Evolutionary conservation across 2,888 invertebrate genomes (phyloP).

Genomic region (Drosophila neutralis): DNA sequence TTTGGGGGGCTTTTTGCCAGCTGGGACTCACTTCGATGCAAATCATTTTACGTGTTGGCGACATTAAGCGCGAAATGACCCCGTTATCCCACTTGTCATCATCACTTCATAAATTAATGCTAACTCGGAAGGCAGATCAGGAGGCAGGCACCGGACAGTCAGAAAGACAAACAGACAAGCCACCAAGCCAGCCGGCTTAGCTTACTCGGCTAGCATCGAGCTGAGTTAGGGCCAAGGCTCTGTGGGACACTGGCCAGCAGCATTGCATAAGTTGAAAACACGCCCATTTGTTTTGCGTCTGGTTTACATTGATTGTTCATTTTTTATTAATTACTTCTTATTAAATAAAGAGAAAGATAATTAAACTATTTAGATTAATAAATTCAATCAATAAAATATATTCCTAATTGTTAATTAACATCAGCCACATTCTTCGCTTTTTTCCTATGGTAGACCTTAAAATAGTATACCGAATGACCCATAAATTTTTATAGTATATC

Average conservation of each 20-base stretch:
- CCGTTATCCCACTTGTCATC: conserved; percentile 83
- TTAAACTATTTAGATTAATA: background rate
- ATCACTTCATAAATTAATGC: conserved; percentile 82
- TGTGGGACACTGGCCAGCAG: conserved; percentile 15
- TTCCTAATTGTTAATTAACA: background rate
- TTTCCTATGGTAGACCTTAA: background rate
- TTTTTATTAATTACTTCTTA: background rate
- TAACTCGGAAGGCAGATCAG: conserved; percentile 57
- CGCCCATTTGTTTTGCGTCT: background rate
- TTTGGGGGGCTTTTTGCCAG: conserved; percentile 33
- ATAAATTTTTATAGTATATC: no score
- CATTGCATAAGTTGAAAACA: background rate
- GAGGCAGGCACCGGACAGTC: conserved; percentile 16
- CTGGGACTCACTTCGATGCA: conserved; percentile 64
- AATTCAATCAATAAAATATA: background rate
- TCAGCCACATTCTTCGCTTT: no score
- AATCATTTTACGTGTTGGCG: conserved; percentile 83
- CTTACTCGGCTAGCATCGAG: conserved; percentile 25
- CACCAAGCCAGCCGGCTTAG: conserved; percentile 3
- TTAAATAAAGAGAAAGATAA: background rate
- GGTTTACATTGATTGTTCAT: background rate
- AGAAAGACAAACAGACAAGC: background rate
- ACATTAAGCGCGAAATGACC: conserved; percentile 82
- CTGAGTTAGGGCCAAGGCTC: conserved; percentile 46
- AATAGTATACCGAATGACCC: background rate